Percentiles rank a stretch among this genome's conserved stretches.
Evolutionary conservation across 2,797 vertebrate species (phyloP).

Genomic region (Oophaga sylvatica): DNA sequence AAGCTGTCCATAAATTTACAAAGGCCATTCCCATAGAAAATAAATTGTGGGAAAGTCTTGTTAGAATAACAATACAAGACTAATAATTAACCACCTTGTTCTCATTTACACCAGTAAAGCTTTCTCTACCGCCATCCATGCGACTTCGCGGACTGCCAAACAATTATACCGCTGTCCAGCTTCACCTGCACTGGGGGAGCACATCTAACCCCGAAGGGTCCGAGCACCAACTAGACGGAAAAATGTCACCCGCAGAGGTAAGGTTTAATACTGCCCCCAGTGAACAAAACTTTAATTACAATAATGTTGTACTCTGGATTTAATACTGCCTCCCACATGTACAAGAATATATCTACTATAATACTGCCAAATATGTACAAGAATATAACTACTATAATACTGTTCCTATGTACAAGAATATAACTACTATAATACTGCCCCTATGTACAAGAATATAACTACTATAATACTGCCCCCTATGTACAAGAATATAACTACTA

Average conservation of each 20-base stretch:
- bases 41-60: neutral
- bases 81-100: neutral
- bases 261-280: neutral
- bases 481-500: no score
- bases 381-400: constrained; percentile 21
- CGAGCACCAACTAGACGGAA: constrained; percentile 84
- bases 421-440: constrained; percentile 20
- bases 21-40: neutral
- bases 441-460: no score
- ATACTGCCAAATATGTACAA: constrained; percentile 1
- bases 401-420: constrained; percentile 3
- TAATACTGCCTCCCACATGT: neutral
- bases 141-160: constrained; percentile 79
- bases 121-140: constrained; percentile 82
- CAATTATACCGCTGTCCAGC: constrained; percentile 80
- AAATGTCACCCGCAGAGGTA: constrained; percentile 85
- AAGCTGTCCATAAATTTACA: neutral
- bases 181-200: constrained; percentile 91
- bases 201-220: constrained; percentile 73
- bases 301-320: neutral
- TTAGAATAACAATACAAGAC: neutral
- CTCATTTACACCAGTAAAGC: constrained; percentile 73
- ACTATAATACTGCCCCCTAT: no score
- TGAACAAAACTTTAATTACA: neutral
- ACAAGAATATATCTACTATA: neutral